A percentile compares a stretch with the other conserved stretches of the same genome.
Evolutionary conservation across 2,797 vertebrate genomes (phyloP).

Genomic region (Xenentodon cancila): DNA sequence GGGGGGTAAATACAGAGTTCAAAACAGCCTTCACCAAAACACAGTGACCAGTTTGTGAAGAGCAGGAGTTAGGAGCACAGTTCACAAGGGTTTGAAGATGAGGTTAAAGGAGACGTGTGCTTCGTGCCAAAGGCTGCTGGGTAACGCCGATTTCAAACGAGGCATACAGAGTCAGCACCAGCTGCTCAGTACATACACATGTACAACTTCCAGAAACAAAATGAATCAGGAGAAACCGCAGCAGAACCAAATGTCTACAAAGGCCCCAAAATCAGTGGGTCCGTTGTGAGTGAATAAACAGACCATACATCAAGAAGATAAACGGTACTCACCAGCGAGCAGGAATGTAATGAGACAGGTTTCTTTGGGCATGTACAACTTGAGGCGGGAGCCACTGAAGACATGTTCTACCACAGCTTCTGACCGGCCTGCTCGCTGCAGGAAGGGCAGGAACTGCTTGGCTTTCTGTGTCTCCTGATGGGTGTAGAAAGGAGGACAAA

Average conservation of each 20-base stretch:
- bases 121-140: slow-evolving; percentile 23
- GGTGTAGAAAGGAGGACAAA: neutral
- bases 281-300: no score
- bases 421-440: slow-evolving; percentile 94
- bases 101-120: slow-evolving; percentile 52
- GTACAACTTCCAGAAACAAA: neutral
- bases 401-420: slow-evolving; percentile 97
- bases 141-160: no score
- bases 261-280: no score
- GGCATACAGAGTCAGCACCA: no score
- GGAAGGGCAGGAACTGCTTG: slow-evolving; percentile 97
- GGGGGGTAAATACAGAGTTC: no score
- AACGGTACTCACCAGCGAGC: slow-evolving; percentile 87
- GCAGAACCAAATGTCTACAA: no score
- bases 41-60: slow-evolving; percentile 12
- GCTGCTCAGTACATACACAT: no score
- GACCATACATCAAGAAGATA: neutral
- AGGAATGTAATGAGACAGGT: slow-evolving; percentile 99
- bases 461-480: slow-evolving; percentile 95
- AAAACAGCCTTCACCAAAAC: neutral
- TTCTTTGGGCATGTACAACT: slow-evolving; percentile 98
- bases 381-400: slow-evolving; percentile 96
- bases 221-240: no score
- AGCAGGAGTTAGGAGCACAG: neutral
- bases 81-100: neutral